These are phyloP conservation scores for Tenebrosternarchus preto DNA, from an alignment of 2,113 vertebrate genomes.

Conservation along the genomic window DNA sequence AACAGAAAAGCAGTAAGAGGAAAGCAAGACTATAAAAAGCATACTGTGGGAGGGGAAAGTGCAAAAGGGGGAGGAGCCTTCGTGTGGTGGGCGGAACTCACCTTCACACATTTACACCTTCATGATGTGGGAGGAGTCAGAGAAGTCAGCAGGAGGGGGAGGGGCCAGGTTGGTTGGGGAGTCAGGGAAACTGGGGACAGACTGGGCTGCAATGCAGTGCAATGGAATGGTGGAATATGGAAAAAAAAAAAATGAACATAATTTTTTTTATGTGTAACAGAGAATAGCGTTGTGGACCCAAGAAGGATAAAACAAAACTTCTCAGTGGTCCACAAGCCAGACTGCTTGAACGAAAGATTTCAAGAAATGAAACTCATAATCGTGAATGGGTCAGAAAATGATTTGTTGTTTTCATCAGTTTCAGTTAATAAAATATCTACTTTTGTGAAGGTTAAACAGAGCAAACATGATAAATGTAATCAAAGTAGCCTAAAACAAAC, in stretches of 20 bases:
- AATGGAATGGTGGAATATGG: slow-evolving; percentile 69
- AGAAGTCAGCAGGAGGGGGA: slow-evolving; percentile 80
- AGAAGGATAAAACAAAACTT: neutral
- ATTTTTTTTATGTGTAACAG: slow-evolving; percentile 50
- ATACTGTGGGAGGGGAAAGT: slow-evolving; percentile 13
- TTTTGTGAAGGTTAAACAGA: neutral
- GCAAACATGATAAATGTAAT: neutral
- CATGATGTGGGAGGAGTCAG: slow-evolving; percentile 87
- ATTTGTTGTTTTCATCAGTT: neutral
- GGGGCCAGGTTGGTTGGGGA: slow-evolving; percentile 87
- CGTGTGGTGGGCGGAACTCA: slow-evolving; percentile 74
- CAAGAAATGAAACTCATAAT: slow-evolving; percentile 28
- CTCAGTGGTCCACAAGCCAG: slow-evolving; percentile 21
- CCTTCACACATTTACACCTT: slow-evolving; percentile 87
- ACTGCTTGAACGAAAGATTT: slow-evolving; percentile 27
- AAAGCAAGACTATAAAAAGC: slow-evolving; percentile 29
- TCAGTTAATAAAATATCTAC: neutral
- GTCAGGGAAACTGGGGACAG: slow-evolving; percentile 82
- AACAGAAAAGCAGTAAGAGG: slow-evolving; percentile 24
- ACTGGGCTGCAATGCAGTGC: slow-evolving; percentile 83
- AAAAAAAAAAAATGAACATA: slow-evolving; percentile 63
- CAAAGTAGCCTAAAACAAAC: neutral
- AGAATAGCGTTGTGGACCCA: slow-evolving; percentile 20
- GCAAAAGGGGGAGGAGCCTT: neutral
- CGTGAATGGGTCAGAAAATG: neutral